Conservation (phyloP, 2,888 invertebrate species). For the Plusia festucae region DNA sequence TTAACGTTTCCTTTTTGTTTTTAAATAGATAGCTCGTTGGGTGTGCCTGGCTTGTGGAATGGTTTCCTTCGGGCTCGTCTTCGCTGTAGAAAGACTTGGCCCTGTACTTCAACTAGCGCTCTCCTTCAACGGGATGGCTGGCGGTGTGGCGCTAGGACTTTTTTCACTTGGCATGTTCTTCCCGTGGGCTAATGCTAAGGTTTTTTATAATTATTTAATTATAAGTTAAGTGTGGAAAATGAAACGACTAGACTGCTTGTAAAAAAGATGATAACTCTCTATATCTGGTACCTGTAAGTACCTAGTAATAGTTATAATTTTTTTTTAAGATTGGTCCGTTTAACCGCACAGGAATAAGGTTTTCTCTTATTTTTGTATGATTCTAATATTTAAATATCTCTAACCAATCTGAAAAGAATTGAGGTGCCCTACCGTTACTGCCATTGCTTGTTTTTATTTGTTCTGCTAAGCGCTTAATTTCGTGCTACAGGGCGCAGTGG, state of each 20-base stretch:
- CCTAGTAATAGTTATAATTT: too few relatives aligned
- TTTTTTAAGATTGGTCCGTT: too few relatives aligned
- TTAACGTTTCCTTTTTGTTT: not conserved
- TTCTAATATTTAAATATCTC: not conserved
- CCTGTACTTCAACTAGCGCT: slow-evolving; percentile 96
- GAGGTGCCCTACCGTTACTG: too few relatives aligned
- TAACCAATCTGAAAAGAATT: too few relatives aligned
- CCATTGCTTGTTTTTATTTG: too few relatives aligned
- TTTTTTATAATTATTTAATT: slow-evolving; percentile 64
- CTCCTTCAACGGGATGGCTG: slow-evolving; percentile 96
- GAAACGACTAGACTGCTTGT: too few relatives aligned
- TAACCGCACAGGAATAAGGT: too few relatives aligned
- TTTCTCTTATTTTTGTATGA: not conserved
- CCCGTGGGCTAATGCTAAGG: slow-evolving; percentile 95
- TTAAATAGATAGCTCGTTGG: slow-evolving; percentile 83
- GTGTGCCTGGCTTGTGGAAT: slow-evolving; percentile 92
- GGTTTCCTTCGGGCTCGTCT: slow-evolving; percentile 94
- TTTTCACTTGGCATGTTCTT: slow-evolving; percentile 97
- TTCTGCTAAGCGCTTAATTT: not conserved
- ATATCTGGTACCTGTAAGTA: too few relatives aligned
- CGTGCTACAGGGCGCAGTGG: slow-evolving; percentile 90
- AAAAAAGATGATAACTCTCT: too few relatives aligned
- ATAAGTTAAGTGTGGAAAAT: not conserved
- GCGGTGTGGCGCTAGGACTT: slow-evolving; percentile 95
- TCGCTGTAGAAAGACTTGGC: slow-evolving; percentile 95